phyloP scores from a whole-genome alignment of 2,113 vertebrate genomes.

The Pitta sordida region DNA sequence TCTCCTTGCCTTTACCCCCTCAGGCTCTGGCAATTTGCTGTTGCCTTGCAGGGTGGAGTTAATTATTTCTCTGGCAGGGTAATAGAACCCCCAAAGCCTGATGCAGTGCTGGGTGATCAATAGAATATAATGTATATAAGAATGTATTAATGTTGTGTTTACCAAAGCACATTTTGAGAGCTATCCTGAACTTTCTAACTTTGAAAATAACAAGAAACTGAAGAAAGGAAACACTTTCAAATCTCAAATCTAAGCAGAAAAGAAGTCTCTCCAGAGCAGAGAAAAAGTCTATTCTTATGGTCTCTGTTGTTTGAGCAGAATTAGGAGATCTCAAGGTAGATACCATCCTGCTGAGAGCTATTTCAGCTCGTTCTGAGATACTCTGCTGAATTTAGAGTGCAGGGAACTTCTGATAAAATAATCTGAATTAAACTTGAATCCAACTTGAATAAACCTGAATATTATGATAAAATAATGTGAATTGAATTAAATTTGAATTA shows the following conservation, averaged over 20 bases:
- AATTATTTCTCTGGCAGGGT: neutral
- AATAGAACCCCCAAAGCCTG: neutral
- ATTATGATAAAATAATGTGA: slow-evolving; percentile 6
- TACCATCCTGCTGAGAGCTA: slow-evolving; percentile 14
- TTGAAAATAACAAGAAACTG: neutral
- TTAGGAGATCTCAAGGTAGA: slow-evolving; percentile 30
- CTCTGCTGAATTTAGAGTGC: neutral
- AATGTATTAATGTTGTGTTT: neutral
- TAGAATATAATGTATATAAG: neutral
- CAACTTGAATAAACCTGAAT: no score
- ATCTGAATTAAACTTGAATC: slow-evolving; percentile 33
- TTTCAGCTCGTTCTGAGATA: slow-evolving; percentile 7
- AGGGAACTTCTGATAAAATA: neutral
- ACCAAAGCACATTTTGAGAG: neutral
- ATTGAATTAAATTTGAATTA: no score
- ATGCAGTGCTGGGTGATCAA: neutral
- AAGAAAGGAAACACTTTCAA: neutral
- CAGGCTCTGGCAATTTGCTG: neutral
- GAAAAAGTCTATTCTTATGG: neutral
- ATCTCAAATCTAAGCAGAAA: neutral
- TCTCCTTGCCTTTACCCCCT: neutral
- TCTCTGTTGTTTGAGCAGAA: slow-evolving; percentile 14
- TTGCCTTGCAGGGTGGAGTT: neutral
- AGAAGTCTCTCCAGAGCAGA: neutral
- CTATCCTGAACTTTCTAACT: neutral